Conservation (phyloP, 2,113 vertebrate genomes). For the Neodon shergylaensis region DNA sequence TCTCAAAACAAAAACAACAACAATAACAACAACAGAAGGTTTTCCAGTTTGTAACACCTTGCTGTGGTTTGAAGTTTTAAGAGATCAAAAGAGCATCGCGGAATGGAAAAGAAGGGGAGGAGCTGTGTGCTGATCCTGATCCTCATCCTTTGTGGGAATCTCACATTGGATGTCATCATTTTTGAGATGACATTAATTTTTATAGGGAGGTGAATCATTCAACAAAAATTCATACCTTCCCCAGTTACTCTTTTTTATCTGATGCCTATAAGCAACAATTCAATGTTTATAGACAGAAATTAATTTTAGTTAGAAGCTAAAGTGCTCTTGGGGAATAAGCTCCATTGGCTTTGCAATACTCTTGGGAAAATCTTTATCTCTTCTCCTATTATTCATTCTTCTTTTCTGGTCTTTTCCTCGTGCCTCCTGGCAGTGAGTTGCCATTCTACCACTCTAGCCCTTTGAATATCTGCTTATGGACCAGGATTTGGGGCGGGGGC, state of each 20-base stretch:
- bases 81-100: neutral
- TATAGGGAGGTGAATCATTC: conserved; percentile 1
- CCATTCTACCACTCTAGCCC: neutral
- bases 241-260: neutral
- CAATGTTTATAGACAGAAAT: neutral
- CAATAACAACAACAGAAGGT: neutral
- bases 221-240: neutral
- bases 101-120: neutral
- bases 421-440: neutral
- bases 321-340: neutral
- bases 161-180: neutral
- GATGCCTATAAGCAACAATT: neutral
- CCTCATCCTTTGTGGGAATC: neutral
- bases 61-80: conserved; percentile 1
- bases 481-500: neutral
- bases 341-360: neutral
- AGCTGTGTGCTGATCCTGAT: neutral
- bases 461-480: neutral
- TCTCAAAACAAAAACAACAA: neutral
- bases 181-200: conserved; percentile 51
- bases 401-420: neutral
- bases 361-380: neutral
- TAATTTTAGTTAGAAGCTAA: conserved; percentile 1
- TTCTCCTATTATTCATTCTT: neutral
- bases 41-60: neutral